Base-by-base conservation (phyloP, 2,113 vertebrate genomes). In the Mormyrus lacerda region DNA sequence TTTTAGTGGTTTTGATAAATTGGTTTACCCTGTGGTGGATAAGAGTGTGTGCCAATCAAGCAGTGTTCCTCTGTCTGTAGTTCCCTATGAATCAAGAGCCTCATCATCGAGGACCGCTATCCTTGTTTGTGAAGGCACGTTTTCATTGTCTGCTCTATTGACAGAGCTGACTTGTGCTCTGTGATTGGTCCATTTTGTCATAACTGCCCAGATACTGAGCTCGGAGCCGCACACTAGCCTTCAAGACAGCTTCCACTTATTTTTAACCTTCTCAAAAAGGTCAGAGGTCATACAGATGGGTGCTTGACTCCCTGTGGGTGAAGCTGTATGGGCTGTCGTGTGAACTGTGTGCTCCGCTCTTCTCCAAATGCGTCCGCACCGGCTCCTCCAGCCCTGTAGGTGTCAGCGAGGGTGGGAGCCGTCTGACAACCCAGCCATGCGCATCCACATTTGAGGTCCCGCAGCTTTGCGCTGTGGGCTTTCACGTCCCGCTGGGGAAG, bases 381-480 rank as follows among this genome's bases (percentile, higher is more conserved):
- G 92, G 92, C 15, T 88, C 44, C 31, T 51, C 91, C 92, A 89
- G 93, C 92, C 94, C 94, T 92, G 91, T 95, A 95, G 95, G 95
- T 95, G 94, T 95, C 93, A 95, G 90, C 92, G 92, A 89, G 91
- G 92, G 93, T 92, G 89, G 91, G 91, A 91, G 17, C 35, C 90
- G 92, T 94, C 92, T 93, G 94, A 94, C 95, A 93, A 92, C 91
- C 91, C 92, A 89, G 91, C 92, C 93, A 93, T 93, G 93, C 92
- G 94, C 94, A 94, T 95, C 93, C 91, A 92, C 91, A 92, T 93
- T 85, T 93, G 92, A 94, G 95, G 93, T 94, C 92, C 93, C 90
- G 91, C 92, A 90, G 91, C 79, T 69, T 85, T 44, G n/a, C 85
- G 85, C 91, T 93, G 86, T 92, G 91, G 92, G 89, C 87, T 90